Conservation (phyloP, 2,888 invertebrate species). For the Schizaphis graminum region DNA sequence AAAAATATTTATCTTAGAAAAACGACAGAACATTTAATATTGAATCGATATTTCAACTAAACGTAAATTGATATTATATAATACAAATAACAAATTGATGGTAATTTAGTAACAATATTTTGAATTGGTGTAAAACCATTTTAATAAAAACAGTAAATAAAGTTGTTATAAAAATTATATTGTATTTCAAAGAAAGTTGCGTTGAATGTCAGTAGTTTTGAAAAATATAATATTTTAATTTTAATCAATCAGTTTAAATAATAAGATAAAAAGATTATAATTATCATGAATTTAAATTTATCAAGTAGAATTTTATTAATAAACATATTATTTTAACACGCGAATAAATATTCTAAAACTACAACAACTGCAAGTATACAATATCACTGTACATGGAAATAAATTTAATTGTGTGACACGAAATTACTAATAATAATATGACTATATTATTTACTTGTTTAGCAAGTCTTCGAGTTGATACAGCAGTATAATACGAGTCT, state of each 20-base stretch:
- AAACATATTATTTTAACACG: background rate
- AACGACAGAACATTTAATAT: background rate
- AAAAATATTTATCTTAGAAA: background rate
- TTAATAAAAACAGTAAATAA: background rate
- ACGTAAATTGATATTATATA: background rate
- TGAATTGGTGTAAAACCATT: background rate
- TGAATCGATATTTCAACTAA: background rate
- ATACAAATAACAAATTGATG: background rate
- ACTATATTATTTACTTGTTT: background rate
- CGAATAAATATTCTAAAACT: background rate
- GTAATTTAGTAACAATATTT: background rate
- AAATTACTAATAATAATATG: background rate
- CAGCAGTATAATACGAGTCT: background rate
- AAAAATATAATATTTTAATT: background rate
- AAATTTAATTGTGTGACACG: background rate
- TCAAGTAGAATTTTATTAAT: too few species aligned
- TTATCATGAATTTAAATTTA: background rate
- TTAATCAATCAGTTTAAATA: background rate
- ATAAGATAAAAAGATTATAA: background rate
- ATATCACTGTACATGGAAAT: background rate
- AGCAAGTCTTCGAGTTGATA: background rate
- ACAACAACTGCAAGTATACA: background rate
- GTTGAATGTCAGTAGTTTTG: background rate
- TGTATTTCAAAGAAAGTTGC: background rate
- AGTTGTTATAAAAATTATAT: background rate